Conservation (phyloP, 64 coral and sea anemone genomes). For the Actinia equina region DNA sequence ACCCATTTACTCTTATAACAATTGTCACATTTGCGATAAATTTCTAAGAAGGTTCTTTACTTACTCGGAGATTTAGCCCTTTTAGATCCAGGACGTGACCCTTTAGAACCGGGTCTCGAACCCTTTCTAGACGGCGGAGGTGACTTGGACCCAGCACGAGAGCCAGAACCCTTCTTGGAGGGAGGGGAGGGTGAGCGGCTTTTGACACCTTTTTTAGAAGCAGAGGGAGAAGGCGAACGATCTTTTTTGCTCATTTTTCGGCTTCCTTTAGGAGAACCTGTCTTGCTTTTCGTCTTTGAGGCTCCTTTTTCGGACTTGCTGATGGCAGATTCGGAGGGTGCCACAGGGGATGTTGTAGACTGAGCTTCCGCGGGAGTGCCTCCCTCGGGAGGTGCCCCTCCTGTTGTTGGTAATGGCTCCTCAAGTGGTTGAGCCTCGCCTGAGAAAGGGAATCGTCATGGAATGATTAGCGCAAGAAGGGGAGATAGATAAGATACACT, state of each 20-base stretch:
- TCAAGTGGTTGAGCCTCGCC: neutral
- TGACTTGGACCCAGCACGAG: slow-evolving; percentile 74
- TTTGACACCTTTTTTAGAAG: slow-evolving; percentile 73
- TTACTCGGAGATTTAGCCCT: slow-evolving; percentile 84
- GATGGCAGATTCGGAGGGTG: slow-evolving; percentile 51
- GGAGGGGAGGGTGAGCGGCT: slow-evolving; percentile 75
- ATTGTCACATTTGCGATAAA: too few relatives aligned
- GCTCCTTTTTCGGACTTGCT: slow-evolving; percentile 73
- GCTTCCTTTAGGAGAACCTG: slow-evolving; percentile 25
- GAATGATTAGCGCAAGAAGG: neutral
- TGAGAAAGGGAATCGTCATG: neutral
- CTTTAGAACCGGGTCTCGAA: slow-evolving; percentile 70
- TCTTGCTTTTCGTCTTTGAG: slow-evolving; percentile 38
- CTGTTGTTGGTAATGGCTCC: neutral
- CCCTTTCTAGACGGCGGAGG: slow-evolving; percentile 86
- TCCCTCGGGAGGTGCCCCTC: slow-evolving; percentile 28
- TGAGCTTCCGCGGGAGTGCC: slow-evolving; percentile 36
- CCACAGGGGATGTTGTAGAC: slow-evolving; percentile 33
- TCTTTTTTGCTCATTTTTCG: slow-evolving; percentile 63
- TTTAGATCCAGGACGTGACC: slow-evolving; percentile 81
- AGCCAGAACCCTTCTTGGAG: slow-evolving; percentile 59
- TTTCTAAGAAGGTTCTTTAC: neutral
- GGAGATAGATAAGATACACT: neutral
- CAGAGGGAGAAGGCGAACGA: slow-evolving; percentile 65
- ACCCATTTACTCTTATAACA: too few relatives aligned